These are phyloP conservation scores for Amphiprion ocellaris DNA, from an alignment of 2,113 vertebrate species.

Conservation along the genomic window DNA sequence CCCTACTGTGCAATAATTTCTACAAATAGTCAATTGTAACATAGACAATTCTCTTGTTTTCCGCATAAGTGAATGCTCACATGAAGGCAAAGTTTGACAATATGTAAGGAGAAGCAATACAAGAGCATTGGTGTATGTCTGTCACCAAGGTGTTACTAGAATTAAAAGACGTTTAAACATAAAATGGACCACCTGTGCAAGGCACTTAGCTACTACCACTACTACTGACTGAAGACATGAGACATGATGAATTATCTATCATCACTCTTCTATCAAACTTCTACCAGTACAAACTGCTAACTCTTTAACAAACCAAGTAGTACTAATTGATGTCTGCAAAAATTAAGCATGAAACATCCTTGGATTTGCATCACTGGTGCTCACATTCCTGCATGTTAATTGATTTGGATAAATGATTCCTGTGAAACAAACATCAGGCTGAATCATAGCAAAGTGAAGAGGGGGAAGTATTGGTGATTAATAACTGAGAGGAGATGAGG, in stretches of 20 bases:
- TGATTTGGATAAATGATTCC: slow-evolving; percentile 34
- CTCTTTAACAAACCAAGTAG: neutral
- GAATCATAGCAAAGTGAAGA: slow-evolving; percentile 32
- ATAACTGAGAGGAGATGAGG: slow-evolving; percentile 30
- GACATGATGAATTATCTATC: neutral
- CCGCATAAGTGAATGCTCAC: too few relatives aligned
- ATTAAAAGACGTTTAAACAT: slow-evolving; percentile 9
- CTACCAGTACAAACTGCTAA: neutral
- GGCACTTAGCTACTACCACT: neutral
- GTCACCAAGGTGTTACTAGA: slow-evolving; percentile 23
- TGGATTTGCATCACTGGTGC: neutral
- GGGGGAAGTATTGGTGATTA: slow-evolving; percentile 29
- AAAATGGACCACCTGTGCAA: neutral
- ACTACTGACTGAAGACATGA: neutral
- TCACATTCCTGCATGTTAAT: slow-evolving; percentile 10
- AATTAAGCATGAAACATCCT: neutral
- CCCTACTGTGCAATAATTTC: neutral
- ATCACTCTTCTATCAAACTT: neutral
- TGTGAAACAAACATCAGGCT: slow-evolving; percentile 34
- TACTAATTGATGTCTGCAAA: neutral
- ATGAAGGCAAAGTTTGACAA: neutral
- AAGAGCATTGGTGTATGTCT: neutral
- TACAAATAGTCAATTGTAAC: neutral
- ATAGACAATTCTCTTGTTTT: too few relatives aligned
- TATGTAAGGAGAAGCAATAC: neutral